Base-by-base conservation (phyloP, 1,140 invertebrate species). In the Trypoxylus dichotomus region DNA sequence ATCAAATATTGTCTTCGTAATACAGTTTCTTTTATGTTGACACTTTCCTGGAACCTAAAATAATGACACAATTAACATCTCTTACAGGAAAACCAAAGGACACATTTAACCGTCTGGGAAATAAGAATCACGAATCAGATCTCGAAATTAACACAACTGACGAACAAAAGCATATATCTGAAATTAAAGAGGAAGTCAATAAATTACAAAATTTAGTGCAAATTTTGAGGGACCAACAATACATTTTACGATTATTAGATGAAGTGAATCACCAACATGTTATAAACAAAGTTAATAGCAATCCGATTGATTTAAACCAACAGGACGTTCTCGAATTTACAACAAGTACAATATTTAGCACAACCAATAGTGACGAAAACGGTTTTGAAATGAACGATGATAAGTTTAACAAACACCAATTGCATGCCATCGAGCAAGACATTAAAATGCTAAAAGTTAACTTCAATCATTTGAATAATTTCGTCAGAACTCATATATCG, bases 151-250 rank as follows among this genome's bases (percentile, higher is more conserved):
- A 13, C n/a, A 19, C 47, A 15, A 2, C 15, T 2, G 19, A 54
- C 15, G 19, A 68, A 68, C 19, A 68, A 29, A 25, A 68, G 11
- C 60, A n/a, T 15, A 27, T 68, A 27, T 68, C 21, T n/a, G 24
- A 82, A 6, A 76, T 85, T 37, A 82, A 81, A 79, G 19, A 74
- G 8, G 84, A 85, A 82, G 76, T 85, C 0, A 71, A 76, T 32
- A 84, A 83, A 78, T 54, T 85, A 43, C 76, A 81, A 41, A 76
- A 83, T 8, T 63, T 85, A 15, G 80, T 84, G 15, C 10, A 76
- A 19, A 74, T 85, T 19, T 72, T 85, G 6, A 80, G 80, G 72
- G 83, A 85, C 43, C 84, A 85, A 76, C 81, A 83, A 77, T 75
- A 80, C 32, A 78, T 79, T 63, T 37, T 79, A 21, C 72, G 25